Percentiles rank a stretch among this genome's conserved stretches.
phyloP scores from a whole-genome alignment of 2,888 invertebrate genomes.

The Volucella inanis region DNA sequence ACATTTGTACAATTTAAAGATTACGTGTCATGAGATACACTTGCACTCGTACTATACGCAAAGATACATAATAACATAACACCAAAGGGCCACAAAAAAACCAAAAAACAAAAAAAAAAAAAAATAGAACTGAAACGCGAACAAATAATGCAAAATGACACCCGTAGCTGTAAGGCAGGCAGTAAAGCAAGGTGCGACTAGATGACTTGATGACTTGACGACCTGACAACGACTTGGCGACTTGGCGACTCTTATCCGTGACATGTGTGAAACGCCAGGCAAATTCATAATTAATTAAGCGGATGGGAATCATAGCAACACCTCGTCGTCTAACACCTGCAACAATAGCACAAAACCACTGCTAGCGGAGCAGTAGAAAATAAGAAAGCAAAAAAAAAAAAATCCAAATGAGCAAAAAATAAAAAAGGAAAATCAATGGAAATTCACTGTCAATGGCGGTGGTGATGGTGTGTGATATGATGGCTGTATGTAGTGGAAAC shows the following conservation, averaged over 20 bases:
- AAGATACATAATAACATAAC: slow-evolving; percentile 12
- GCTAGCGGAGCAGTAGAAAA: slow-evolving; percentile 29
- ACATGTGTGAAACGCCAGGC: slow-evolving; percentile 73
- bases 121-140: slow-evolving; percentile 17
- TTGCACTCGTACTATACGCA: slow-evolving; percentile 28
- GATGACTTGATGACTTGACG: slow-evolving; percentile 58
- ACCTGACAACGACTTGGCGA: slow-evolving; percentile 53
- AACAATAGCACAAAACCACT: slow-evolving; percentile 63
- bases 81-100: not conserved
- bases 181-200: slow-evolving; percentile 64
- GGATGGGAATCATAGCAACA: slow-evolving; percentile 74
- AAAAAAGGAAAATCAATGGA: slow-evolving; percentile 68
- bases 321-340: slow-evolving; percentile 74
- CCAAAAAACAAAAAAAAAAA: not conserved
- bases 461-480: slow-evolving; percentile 1
- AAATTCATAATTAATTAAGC: slow-evolving; percentile 75
- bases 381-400: not conserved
- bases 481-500: slow-evolving; percentile 1
- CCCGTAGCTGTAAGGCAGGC: slow-evolving; percentile 6
- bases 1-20: slow-evolving; percentile 78
- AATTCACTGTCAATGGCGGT: slow-evolving; percentile 73
- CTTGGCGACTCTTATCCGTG: slow-evolving; percentile 74
- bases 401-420: slow-evolving; percentile 30
- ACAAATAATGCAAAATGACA: slow-evolving; percentile 62
- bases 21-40: slow-evolving; percentile 74